These are phyloP conservation scores for Cheirogaleus medius DNA, from an alignment of 2,113 vertebrate species.

Conservation along the genomic window DNA sequence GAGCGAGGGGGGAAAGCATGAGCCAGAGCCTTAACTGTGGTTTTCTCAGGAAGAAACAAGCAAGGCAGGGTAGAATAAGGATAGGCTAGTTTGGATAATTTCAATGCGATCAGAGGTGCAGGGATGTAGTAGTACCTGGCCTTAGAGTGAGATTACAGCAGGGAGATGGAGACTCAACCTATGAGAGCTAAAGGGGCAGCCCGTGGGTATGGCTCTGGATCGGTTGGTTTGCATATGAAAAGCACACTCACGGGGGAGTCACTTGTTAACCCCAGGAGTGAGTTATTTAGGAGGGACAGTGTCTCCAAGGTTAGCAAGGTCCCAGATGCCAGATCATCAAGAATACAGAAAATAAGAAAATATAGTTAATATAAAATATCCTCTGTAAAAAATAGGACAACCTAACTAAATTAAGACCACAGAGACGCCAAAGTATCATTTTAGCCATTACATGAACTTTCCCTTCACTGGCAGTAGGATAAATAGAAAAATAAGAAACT, in stretches of 20 bases:
- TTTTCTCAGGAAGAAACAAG: not conserved
- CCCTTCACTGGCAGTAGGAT: not conserved
- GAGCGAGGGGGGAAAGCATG: rapidly evolving
- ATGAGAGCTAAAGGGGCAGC: not conserved
- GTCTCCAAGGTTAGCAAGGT: not conserved
- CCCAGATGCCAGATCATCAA: not conserved
- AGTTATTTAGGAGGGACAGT: not conserved
- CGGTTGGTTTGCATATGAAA: not conserved
- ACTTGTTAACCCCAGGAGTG: not conserved
- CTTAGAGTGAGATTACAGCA: not conserved
- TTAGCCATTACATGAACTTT: not conserved
- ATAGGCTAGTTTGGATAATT: not conserved
- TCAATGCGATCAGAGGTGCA: not conserved
- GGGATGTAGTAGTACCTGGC: not conserved
- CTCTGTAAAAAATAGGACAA: not conserved
- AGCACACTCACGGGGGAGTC: not conserved
- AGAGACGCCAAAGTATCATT: not conserved
- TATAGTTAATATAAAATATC: not conserved
- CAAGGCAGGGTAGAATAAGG: not conserved
- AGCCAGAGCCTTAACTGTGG: not conserved
- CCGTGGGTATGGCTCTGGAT: not conserved
- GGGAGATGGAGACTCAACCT: not conserved
- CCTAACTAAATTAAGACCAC: not conserved
- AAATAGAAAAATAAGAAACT: conserved; percentile 24
- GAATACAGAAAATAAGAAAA: conserved; percentile 9